These are phyloP conservation scores for Cichladusa arquata DNA, from an alignment of 2,113 vertebrate species.

Conservation along the genomic window DNA sequence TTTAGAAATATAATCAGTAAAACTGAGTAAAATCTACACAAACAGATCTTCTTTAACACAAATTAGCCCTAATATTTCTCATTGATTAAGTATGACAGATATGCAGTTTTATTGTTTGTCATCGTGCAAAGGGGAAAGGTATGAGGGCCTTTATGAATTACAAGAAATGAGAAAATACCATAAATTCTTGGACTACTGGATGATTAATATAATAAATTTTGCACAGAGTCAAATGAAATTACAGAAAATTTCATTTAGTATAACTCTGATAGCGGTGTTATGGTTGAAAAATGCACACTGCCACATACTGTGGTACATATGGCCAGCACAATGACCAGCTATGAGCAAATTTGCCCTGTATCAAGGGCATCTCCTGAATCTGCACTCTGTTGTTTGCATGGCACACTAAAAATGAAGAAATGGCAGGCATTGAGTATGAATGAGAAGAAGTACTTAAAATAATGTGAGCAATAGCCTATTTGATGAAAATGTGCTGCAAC, in stretches of 20 bases:
- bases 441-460: background rate
- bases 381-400: background rate
- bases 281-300: background rate
- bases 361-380: background rate
- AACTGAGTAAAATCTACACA: conserved; percentile 42
- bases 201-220: background rate
- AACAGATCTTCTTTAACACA: conserved; percentile 47
- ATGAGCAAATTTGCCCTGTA: background rate
- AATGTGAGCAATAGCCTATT: background rate
- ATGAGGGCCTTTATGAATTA: conserved; percentile 16
- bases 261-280: background rate
- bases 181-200: background rate
- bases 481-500: background rate
- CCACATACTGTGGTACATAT: background rate
- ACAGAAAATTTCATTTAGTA: background rate
- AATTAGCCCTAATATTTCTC: conserved; percentile 55
- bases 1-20: conserved; percentile 3
- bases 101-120: background rate
- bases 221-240: background rate
- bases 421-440: background rate
- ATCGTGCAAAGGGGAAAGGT: background rate
- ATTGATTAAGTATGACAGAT: conserved; percentile 49
- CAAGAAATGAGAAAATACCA: conserved; percentile 34
- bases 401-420: background rate
- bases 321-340: background rate